Base-by-base conservation (phyloP, 1,140 invertebrate species). In the Brachystomella parvula region DNA sequence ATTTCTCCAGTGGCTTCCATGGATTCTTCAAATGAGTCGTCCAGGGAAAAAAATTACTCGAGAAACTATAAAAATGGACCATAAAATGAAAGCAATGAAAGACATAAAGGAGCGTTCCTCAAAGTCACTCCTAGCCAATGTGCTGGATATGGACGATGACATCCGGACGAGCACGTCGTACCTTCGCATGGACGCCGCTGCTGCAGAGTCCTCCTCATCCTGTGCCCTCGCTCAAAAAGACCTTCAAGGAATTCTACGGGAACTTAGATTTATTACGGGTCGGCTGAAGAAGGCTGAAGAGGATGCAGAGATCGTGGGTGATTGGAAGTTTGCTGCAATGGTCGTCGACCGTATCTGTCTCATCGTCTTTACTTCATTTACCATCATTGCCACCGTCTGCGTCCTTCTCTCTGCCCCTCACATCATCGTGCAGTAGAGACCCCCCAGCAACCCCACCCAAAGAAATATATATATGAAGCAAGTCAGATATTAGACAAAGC, bases 301-400 rank as follows among this genome's bases (percentile, higher is more conserved):
- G 71, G 88, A 90, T 74, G 86, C 88, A n/a, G 91, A 94, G 75
- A 83, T 94, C 56, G 92, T 93, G 69, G 90, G 87, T 77, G 96
- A 99, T 78, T 99, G 96, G 96, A 98, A 98, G 79, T 99, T 98
- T 79, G 96, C 96, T 62, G 96, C 96, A 69, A 92, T 98, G 93
- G 96, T 98, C 74, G 92, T 99, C 75, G 96, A 98, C 82, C 86
- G 95, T 81, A 87, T 97, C 78, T 98, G 96, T 83, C 85, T 99
- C 79, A 91, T 95, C 79, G 87, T 96, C 77, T 98, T 98, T 83
- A 92, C 94, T 64, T 80, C 94, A 74, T 97, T 98, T 83, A 97
- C 96, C 69, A 83, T 97, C 76, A 87, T 96, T 75, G 95, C 95
- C 69, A 98, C 96, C 65, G 85, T 94, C 74, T 89, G 90, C 66